Evolutionary conservation across 2,797 vertebrate genomes (phyloP), one percentile per base, ranked within the genome.

Genomic region (Sarcophilus harrisii): DNA sequence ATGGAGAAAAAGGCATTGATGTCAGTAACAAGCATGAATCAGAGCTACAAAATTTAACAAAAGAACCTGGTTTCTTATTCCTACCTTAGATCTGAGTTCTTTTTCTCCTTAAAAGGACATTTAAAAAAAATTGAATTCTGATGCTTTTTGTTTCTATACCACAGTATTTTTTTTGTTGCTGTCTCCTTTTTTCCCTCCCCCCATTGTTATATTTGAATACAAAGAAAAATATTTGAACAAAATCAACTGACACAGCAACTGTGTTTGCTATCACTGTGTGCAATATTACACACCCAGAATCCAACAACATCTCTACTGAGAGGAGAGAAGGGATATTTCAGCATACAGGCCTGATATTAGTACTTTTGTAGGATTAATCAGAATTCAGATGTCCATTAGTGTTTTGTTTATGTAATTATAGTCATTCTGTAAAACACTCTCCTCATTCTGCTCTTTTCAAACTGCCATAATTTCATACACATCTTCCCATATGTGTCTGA

Each of bases 11-110:
- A 92, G 90, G 90, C 94, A 95, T 91, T 73, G 66, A 91, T 60
- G 95, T 89, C 90, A 58, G 4, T 52, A 94, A 94, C 92, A 94
- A 92, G 73, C 16, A 96, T 52, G 81, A 95, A 97, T 96, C 81
- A 73, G 6, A 89, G 27, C 87, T 81, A 92, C 93, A 24, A 52
- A 18, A 52, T 55, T 89, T 29, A 90, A 4, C 49, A 0, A 93
- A 94, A 95, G 81, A 55, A 90, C 90, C 10, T 73, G 94, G 59
- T 54, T 96, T 73, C 89, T 59, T 81, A 60, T 59, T 9, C 96
- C 18, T 90, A 66, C 2, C 59, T 73, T 93, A 92, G n/a, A 94
- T 90, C 94, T 93, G 58, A 93, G 93, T 91, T 30, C 30, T 58
- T 96, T 95, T 28, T 94, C 54, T 92, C 94, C 92, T 93, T 38